Evolutionary conservation across 1,140 invertebrate species (phyloP).

Genomic region (Philopotamus ludificatus): DNA sequence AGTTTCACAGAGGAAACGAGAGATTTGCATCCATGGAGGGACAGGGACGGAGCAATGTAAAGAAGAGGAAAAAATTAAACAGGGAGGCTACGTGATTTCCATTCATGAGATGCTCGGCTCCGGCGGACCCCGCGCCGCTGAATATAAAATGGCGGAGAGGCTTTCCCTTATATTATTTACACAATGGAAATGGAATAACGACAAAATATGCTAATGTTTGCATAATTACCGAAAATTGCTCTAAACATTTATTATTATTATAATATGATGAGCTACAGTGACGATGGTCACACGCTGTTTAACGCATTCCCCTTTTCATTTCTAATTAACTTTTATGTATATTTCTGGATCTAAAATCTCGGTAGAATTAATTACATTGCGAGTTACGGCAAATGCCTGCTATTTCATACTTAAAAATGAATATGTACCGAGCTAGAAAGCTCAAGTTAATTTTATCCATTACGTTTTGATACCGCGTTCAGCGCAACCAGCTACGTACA

Average conservation of each 20-base stretch:
- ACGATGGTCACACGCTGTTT: neutral
- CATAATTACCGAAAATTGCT: neutral
- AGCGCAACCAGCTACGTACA: too few relatives aligned
- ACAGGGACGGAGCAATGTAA: constrained; percentile 4
- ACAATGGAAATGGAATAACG: neutral
- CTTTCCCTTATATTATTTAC: constrained; percentile 9
- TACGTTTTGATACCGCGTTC: too few relatives aligned
- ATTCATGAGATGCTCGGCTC: constrained; percentile 14
- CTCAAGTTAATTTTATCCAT: too few relatives aligned
- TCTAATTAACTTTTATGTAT: neutral
- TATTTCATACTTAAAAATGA: too few relatives aligned
- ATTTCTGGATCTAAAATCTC: neutral
- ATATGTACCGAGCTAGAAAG: too few relatives aligned
- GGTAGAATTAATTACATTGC: neutral
- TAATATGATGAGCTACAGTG: too few relatives aligned
- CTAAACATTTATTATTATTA: too few relatives aligned
- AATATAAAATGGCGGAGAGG: constrained; percentile 3
- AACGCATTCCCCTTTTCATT: neutral
- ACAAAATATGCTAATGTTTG: neutral
- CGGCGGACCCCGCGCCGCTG: neutral
- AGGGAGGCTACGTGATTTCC: constrained; percentile 23
- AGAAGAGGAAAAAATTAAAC: constrained; percentile 13
- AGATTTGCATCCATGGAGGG: constrained; percentile 15
- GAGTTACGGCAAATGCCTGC: neutral
- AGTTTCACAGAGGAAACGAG: constrained; percentile 12